Evolutionary conservation across 2,888 invertebrate species (phyloP).

Genomic region (Drosophila multiciliata): DNA sequence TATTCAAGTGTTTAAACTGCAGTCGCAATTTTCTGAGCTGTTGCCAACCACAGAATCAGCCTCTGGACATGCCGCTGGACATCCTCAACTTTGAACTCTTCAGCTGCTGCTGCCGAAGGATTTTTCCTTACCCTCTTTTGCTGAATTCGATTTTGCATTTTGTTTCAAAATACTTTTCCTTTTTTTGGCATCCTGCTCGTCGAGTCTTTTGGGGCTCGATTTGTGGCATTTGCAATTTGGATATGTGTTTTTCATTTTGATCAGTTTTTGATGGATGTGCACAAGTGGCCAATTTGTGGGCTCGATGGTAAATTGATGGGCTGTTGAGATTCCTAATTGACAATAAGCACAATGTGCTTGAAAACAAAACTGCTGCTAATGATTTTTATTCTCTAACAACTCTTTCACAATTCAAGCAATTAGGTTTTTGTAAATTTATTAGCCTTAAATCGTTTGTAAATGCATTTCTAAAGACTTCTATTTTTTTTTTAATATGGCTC

Average conservation of each 20-base stretch:
- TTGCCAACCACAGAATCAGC: constrained; percentile 59
- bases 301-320: constrained; percentile 18
- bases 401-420: background rate
- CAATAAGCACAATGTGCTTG: background rate
- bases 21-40: background rate
- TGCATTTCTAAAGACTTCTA: background rate
- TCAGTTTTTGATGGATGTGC: constrained; percentile 19
- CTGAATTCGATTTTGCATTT: constrained; percentile 3
- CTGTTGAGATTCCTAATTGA: background rate
- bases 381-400: background rate
- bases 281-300: background rate
- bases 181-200: background rate
- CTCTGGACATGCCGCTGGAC: constrained; percentile 48
- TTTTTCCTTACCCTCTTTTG: constrained; percentile 1
- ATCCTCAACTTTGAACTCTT: background rate
- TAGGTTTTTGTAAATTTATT: background rate
- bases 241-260: constrained; percentile 20
- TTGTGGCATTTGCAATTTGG: constrained; percentile 29
- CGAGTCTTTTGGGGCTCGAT: background rate
- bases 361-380: background rate
- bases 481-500: background rate
- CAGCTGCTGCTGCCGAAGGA: background rate
- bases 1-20: background rate
- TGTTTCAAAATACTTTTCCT: background rate
- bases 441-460: background rate